phyloP scores from a whole-genome alignment of 2,797 vertebrate species.

The Clamator glandarius region DNA sequence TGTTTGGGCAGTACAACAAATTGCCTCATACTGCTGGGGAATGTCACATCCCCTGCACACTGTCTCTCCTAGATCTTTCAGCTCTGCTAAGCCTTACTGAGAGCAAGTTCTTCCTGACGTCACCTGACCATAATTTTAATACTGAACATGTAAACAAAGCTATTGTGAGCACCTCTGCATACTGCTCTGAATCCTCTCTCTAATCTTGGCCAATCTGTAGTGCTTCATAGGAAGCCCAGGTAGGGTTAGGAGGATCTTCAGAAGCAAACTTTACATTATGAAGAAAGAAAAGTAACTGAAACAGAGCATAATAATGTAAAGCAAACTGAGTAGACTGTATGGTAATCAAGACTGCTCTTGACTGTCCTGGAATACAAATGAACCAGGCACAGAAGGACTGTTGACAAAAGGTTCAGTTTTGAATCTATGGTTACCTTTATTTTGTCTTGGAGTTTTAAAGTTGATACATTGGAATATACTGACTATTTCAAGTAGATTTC shows the following conservation, averaged over 20 bases:
- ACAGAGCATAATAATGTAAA: neutral
- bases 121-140: neutral
- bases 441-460: neutral
- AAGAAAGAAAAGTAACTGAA: neutral
- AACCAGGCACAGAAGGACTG: neutral
- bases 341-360: neutral
- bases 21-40: neutral
- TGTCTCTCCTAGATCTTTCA: neutral
- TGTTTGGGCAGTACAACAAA: neutral
- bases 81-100: neutral
- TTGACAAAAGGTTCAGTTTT: neutral
- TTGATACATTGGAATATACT: neutral
- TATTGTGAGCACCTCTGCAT: fast-evolving
- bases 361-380: neutral
- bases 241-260: neutral
- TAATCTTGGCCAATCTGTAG: neutral
- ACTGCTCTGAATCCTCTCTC: neutral
- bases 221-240: neutral
- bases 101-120: neutral
- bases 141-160: neutral
- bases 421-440: neutral
- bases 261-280: neutral
- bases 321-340: neutral
- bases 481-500: neutral
- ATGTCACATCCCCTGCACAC: neutral